Evolutionary conservation across 2,888 invertebrate species (phyloP).

Genomic region (Rhorus exstirpatorius): DNA sequence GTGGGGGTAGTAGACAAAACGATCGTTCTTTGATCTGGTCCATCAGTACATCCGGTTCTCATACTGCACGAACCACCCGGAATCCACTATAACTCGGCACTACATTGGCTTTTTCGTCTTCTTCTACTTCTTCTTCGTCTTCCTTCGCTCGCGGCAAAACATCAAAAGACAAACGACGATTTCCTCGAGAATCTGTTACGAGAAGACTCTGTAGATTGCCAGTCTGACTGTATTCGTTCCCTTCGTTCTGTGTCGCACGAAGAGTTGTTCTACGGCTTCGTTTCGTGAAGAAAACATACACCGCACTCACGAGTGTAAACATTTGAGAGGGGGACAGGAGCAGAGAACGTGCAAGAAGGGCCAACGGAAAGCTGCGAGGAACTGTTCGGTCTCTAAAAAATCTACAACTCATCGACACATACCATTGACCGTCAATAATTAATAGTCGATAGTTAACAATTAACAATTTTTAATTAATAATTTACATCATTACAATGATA

Average conservation of each 20-base stretch:
- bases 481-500: background rate
- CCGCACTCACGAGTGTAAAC: slow-evolving; percentile 64
- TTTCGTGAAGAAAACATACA: slow-evolving; percentile 49
- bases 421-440: background rate
- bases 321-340: slow-evolving; percentile 32
- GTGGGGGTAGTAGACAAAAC: slow-evolving; percentile 39
- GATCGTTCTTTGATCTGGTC: slow-evolving; percentile 73
- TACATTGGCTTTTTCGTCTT: slow-evolving; percentile 39
- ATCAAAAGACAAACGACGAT: slow-evolving; percentile 70
- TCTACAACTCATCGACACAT: slow-evolving; percentile 1
- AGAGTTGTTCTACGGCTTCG: slow-evolving; percentile 45
- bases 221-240: slow-evolving; percentile 25
- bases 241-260: slow-evolving; percentile 40
- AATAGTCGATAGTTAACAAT: background rate
- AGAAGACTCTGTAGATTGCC: slow-evolving; percentile 21
- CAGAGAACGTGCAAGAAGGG: background rate
- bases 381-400: slow-evolving; percentile 14
- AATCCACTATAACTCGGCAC: slow-evolving; percentile 58
- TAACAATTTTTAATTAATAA: background rate
- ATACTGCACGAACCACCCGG: slow-evolving; percentile 65
- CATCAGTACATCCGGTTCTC: slow-evolving; percentile 72
- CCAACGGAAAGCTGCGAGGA: slow-evolving; percentile 17
- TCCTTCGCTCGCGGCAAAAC: slow-evolving; percentile 61
- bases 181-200: slow-evolving; percentile 67
- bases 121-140: slow-evolving; percentile 24